These are phyloP conservation scores for Dasypolia templi DNA, from an alignment of 2,888 invertebrate genomes.

Conservation along the genomic window DNA sequence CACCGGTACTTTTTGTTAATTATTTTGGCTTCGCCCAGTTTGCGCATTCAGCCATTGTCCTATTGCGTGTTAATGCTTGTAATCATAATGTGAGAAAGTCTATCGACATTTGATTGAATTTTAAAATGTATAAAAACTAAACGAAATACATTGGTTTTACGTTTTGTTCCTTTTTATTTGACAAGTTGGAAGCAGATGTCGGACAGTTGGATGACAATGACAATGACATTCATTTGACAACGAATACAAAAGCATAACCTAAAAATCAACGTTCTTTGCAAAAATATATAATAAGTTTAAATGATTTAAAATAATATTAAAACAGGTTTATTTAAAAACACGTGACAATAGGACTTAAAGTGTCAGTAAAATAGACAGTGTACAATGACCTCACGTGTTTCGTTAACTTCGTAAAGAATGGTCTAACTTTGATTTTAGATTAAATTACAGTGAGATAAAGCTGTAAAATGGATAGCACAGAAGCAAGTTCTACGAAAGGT, in stretches of 20 bases:
- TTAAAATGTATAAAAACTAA: constrained; percentile 20
- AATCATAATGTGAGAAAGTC: not conserved
- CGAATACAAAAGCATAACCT: constrained; percentile 55
- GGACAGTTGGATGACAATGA: constrained; percentile 13
- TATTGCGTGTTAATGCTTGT: not conserved
- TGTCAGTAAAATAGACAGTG: not conserved
- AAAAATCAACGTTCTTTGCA: not conserved
- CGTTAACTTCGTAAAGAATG: constrained; percentile 7
- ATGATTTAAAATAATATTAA: not conserved
- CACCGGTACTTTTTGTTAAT: too few species aligned
- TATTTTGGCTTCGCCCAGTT: too few species aligned
- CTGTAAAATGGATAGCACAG: constrained; percentile 62
- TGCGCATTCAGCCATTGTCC: too few species aligned
- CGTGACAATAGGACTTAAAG: not conserved
- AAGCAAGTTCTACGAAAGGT: constrained; percentile 50
- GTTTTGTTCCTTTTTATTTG: constrained; percentile 20
- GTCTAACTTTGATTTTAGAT: not conserved
- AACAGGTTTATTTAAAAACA: not conserved
- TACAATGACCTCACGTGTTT: constrained; percentile 21
- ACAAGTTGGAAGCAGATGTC: not conserved
- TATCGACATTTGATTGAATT: not conserved
- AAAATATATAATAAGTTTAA: not conserved
- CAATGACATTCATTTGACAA: constrained; percentile 43
- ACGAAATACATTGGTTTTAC: constrained; percentile 8
- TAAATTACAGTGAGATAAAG: not conserved